Percentiles rank a stretch among this genome's conserved stretches.
phyloP scores from a whole-genome alignment of 2,888 invertebrate species.

The Melanostoma mellinum region DNA sequence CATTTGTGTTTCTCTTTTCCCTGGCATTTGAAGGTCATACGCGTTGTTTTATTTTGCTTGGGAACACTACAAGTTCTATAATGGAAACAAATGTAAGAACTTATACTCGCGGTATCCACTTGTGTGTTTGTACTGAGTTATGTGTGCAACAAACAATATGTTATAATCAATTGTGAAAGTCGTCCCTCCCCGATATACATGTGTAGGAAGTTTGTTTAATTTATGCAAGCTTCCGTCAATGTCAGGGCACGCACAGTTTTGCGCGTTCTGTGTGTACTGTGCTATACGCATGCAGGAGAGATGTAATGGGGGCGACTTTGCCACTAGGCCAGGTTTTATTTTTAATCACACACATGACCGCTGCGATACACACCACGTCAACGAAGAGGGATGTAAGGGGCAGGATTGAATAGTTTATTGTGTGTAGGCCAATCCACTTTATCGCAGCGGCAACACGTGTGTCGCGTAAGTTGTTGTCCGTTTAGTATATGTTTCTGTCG shows the following conservation, averaged over 20 bases:
- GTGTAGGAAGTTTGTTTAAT: slow-evolving; percentile 15
- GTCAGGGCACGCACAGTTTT: slow-evolving; percentile 67
- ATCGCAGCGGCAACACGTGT: slow-evolving; percentile 61
- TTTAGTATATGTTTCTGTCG: slow-evolving; percentile 58
- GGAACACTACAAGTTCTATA: slow-evolving; percentile 53
- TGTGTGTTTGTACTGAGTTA: slow-evolving; percentile 1
- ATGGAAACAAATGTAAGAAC: slow-evolving; percentile 47
- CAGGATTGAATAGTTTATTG: slow-evolving; percentile 46
- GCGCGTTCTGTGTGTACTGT: slow-evolving; percentile 10
- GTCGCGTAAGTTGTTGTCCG: slow-evolving; percentile 62
- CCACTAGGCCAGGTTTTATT: slow-evolving; percentile 47
- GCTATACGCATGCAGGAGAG: slow-evolving; percentile 24
- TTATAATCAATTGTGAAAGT: slow-evolving; percentile 72
- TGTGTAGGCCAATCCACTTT: slow-evolving; percentile 50
- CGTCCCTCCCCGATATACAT: neutral
- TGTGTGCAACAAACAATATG: slow-evolving; percentile 59
- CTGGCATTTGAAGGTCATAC: slow-evolving; percentile 72
- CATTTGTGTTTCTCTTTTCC: slow-evolving; percentile 35
- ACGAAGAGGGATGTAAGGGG: neutral
- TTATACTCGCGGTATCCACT: slow-evolving; percentile 20
- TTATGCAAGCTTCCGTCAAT: slow-evolving; percentile 70
- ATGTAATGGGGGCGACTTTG: slow-evolving; percentile 4
- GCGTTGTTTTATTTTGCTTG: slow-evolving; percentile 64
- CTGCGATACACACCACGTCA: slow-evolving; percentile 11
- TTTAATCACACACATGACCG: slow-evolving; percentile 35